These are phyloP conservation scores for Luidia sarsii DNA, from an alignment of 53 echinoderm and acorn worm genomes.

Conservation along the genomic window DNA sequence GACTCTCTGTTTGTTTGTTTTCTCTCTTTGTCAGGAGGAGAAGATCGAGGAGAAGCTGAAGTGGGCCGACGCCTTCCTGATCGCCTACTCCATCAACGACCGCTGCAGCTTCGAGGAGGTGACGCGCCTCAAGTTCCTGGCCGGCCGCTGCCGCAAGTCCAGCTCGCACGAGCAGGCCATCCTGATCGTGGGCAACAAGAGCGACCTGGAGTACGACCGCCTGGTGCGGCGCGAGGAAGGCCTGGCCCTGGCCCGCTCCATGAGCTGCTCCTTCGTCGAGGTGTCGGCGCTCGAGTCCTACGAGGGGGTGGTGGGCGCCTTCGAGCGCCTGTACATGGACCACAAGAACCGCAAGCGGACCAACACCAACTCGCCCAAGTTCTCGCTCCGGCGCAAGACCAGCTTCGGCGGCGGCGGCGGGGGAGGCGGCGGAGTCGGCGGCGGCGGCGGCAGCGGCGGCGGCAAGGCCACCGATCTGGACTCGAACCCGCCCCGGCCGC, in stretches of 20 bases:
- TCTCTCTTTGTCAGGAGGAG: conserved; percentile 68
- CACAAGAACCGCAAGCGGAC: conserved; percentile 63
- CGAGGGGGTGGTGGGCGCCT: conserved; percentile 78
- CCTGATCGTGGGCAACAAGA: conserved; percentile 92
- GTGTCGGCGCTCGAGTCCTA: conserved; percentile 79
- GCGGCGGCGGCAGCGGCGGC: too few species aligned
- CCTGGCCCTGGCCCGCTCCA: conserved; percentile 63
- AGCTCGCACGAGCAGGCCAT: conserved; percentile 78
- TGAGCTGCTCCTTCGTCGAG: conserved; percentile 77
- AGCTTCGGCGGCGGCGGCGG: neutral
- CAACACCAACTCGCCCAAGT: conserved; percentile 67
- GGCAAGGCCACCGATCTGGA: too few species aligned
- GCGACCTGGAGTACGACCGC: conserved; percentile 81
- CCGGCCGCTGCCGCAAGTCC: conserved; percentile 68
- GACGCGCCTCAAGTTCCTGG: conserved; percentile 82
- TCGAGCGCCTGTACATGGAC: conserved; percentile 71
- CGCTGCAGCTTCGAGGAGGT: conserved; percentile 96
- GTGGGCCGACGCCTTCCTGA: conserved; percentile 98
- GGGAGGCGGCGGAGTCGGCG: too few species aligned
- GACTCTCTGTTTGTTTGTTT: conserved; percentile 14
- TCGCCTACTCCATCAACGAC: conserved; percentile 92
- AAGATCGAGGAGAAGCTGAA: conserved; percentile 85
- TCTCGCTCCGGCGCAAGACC: conserved; percentile 54
- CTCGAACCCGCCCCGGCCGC: conserved; percentile 75
- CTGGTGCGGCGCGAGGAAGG: conserved; percentile 77